Evolutionary conservation across 2,113 vertebrate species (phyloP).

Genomic region (Ameiurus melas): DNA sequence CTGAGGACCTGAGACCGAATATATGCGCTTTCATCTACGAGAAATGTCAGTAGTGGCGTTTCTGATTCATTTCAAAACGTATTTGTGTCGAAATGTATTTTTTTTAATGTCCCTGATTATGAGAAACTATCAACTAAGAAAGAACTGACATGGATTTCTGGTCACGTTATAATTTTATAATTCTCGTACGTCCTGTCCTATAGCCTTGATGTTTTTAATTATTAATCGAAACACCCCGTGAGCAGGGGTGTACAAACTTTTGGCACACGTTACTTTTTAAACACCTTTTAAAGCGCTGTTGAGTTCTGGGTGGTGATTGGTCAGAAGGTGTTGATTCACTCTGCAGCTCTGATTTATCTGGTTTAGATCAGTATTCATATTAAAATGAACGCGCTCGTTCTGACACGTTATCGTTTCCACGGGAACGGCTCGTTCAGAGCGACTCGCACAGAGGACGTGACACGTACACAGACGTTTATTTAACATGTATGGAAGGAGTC

Average conservation of each 20-base stretch:
- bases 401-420: background rate
- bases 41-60: background rate
- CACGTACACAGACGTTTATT: too few species aligned
- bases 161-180: background rate
- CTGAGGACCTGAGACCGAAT: background rate
- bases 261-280: background rate
- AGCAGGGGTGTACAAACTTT: background rate
- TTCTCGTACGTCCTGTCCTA: background rate
- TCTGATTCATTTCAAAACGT: background rate
- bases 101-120: background rate
- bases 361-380: background rate
- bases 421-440: background rate
- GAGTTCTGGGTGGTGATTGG: background rate
- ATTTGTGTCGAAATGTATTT: background rate
- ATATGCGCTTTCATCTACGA: background rate
- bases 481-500: too few species aligned
- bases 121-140: background rate
- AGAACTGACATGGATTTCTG: background rate
- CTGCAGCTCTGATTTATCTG: background rate
- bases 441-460: background rate
- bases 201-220: background rate
- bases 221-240: background rate
- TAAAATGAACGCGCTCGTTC: background rate
- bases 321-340: background rate
- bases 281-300: background rate